Evolutionary conservation across 2,113 vertebrate genomes (phyloP).

Genomic region (Chauna torquata): DNA sequence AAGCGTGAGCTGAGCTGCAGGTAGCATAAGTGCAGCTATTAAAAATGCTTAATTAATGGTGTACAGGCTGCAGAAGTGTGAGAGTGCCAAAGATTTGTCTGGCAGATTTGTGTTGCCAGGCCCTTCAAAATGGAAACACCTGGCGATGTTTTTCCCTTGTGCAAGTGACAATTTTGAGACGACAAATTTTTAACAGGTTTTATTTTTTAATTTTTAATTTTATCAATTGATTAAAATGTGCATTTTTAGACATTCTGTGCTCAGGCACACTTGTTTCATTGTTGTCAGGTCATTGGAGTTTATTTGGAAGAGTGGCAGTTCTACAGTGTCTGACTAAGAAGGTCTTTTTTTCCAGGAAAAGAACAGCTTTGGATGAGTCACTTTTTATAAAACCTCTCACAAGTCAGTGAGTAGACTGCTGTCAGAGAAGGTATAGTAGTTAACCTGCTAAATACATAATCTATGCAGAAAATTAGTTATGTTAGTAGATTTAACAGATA

Average conservation of each 20-base stretch:
- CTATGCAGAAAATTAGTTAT: not conserved
- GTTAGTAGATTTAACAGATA: not conserved
- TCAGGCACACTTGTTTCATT: not conserved
- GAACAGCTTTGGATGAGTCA: not conserved
- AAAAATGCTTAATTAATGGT: fast-evolving
- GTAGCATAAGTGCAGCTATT: fast-evolving
- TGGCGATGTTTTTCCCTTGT: fast-evolving
- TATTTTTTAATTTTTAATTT: no score
- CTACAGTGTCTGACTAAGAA: not conserved
- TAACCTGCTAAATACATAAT: not conserved
- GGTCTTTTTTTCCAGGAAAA: not conserved
- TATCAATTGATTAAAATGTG: not conserved
- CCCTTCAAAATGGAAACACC: not conserved
- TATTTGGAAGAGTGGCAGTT: not conserved
- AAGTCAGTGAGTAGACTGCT: not conserved
- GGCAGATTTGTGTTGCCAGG: fast-evolving
- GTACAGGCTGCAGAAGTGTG: fast-evolving
- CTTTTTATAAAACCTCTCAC: not conserved
- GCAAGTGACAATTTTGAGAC: not conserved
- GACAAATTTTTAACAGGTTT: not conserved
- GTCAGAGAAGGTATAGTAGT: not conserved
- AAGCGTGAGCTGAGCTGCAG: fast-evolving
- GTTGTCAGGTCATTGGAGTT: not conserved
- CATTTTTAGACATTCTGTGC: not conserved
- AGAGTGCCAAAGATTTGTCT: not conserved